Evolutionary conservation across 2,888 invertebrate species (phyloP), one percentile per base, ranked within the genome.

Genomic region (Hesperia comma): DNA sequence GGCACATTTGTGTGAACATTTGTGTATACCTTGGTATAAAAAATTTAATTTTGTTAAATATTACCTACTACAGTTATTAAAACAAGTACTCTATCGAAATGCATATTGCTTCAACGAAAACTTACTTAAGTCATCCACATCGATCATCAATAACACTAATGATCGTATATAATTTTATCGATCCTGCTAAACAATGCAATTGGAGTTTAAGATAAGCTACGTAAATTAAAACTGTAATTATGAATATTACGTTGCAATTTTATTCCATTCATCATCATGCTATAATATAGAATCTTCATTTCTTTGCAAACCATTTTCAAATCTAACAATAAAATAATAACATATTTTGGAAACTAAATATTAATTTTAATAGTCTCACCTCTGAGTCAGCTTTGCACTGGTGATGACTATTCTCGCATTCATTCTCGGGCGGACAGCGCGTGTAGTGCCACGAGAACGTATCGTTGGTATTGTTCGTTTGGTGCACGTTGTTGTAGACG

Each of bases 351-450:
- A 37, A 37, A 37, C 8, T 12, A 37, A 37, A 37, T 37, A 12
- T 37, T 12, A 37, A 37, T 12, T 7, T 33, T 33, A 33, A 12
- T 12, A 17, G 17, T 6, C 77, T 74, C 68, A 90, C 92, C 87
- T 99, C 98, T 3, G 97, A 98, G 68, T 95, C 94, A 0, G 95
- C 93, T 83, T 97, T 96, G 83, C 99, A 99, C 68, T 95, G 97
- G 81, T 99, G 98, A 85, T 99, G 99, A 4, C 95, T 95, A 83
- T 99, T 99, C 53, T 93, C 91, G 81, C 99, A 99, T 86, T 99
- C 99, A 81, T 99, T 96, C 88, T 99, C 99, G 0, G 96, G 95
- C 0, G 98, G 99, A 80, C 98, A 98, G 54, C 95, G 94, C 0
- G 97, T 95, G 79, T 98, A 99, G 78, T 98, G 95, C 98, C 99